A percentile compares a stretch with the other conserved stretches of the same genome.
These are phyloP conservation scores for Arrhopalites spinosus DNA, from an alignment of 2,888 invertebrate genomes.

Conservation along the genomic window DNA sequence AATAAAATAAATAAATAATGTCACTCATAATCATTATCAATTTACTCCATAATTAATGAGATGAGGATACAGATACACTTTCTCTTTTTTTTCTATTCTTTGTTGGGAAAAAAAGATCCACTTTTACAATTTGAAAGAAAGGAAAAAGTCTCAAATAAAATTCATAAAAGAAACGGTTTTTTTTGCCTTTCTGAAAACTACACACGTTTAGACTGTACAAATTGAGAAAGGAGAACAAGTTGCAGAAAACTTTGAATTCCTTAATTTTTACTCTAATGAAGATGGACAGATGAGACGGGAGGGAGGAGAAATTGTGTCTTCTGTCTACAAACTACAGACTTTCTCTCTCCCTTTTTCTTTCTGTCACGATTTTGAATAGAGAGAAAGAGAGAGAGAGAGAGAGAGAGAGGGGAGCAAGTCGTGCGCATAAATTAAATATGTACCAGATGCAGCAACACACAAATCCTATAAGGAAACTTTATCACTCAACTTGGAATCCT, in stretches of 20 bases:
- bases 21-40: not conserved
- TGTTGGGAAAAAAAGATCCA: too few relatives aligned
- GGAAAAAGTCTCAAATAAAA: not conserved
- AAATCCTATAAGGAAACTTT: too few relatives aligned
- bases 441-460: too few relatives aligned
- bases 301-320: not conserved
- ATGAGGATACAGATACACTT: not conserved
- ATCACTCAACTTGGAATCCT: not conserved
- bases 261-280: constrained; percentile 20
- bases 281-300: constrained; percentile 16
- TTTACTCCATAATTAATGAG: not conserved
- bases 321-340: not conserved
- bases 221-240: not conserved
- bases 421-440: too few relatives aligned
- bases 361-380: not conserved
- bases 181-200: too few relatives aligned
- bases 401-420: not conserved
- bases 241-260: constrained; percentile 12
- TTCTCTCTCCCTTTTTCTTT: not conserved
- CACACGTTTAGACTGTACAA: too few relatives aligned
- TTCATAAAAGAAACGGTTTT: not conserved
- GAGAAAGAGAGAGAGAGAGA: not conserved
- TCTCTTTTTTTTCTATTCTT: too few relatives aligned
- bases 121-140: too few relatives aligned
- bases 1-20: not conserved